Evolutionary conservation across 2,888 invertebrate genomes (phyloP), one percentile per base, ranked within the genome.

Genomic region (Torymus aiolomorphi): DNA sequence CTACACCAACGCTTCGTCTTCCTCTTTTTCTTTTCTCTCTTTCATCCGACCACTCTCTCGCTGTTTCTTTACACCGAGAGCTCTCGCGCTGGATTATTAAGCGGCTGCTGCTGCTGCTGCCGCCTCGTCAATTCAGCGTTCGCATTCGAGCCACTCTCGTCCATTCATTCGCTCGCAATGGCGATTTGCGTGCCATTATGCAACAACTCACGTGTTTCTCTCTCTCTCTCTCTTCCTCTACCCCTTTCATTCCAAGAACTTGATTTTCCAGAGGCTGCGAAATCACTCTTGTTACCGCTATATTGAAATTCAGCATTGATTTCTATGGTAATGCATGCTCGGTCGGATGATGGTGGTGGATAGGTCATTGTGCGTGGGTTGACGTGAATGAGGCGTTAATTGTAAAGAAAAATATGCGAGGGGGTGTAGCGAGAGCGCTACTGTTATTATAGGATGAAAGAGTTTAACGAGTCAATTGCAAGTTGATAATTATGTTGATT

Each of bases 291-390:
- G 70, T 57, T 57, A 56, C 18, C 16, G 54, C n/a, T 49, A n/a
- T 63, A 63, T 62, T 62, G 62, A 62, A 57, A 52, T 31, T 61
- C 51, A 61, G 18, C 49, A 70, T 70, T 70, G 49, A 57, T 42
- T 54, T 69, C 20, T 20, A 66, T 66, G 11, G 52, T 20, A 18
- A 67, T 18, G 31, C 31, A 31, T 31, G 31, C 31, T 31, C 8
- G 8, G 31, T 20, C 3, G 3, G 8, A 24, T 24, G 2, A 3
- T 24, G 24, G 24, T 24, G 24, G 2, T 24, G 24, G 24, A 31
- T 31, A 31, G 31, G 8, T 8, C 3, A 31, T 31, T 31, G 31
- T 3, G 8, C 8, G 31, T 31, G 31, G 31, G 0, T 31, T 31
- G 31, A 31, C 8, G 8, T 31, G 31, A 31, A 31, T 31, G 8